Conservation (phyloP, 92 coral and sea anemone genomes). For the Epizoanthus ramosus region DNA sequence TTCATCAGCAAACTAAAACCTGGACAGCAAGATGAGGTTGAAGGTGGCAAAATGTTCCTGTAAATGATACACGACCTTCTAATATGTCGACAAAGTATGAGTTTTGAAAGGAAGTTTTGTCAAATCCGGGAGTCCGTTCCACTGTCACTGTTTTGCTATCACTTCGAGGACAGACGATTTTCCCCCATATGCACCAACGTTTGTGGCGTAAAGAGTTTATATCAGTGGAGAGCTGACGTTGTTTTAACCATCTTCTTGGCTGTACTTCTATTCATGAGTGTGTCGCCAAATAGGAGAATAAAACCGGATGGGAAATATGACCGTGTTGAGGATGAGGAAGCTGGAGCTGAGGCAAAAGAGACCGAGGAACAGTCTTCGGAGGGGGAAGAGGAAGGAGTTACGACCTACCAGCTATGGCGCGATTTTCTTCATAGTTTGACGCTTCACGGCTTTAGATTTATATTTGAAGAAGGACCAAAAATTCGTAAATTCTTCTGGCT, state of each 20-base stretch:
- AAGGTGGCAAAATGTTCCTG: neutral
- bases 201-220: neutral
- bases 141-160: no score
- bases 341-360: constrained; percentile 53
- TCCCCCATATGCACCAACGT: neutral
- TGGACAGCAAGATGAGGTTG: neutral
- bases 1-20: neutral
- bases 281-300: constrained; percentile 20
- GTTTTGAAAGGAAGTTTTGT: neutral
- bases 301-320: constrained; percentile 32
- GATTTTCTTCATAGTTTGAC: constrained; percentile 93
- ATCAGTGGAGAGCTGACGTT: neutral
- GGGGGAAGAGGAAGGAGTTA: constrained; percentile 51
- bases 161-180: neutral
- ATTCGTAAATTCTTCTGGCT: constrained; percentile 88
- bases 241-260: neutral
- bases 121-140: neutral
- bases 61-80: neutral
- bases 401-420: constrained; percentile 77
- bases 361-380: constrained; percentile 11
- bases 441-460: constrained; percentile 94
- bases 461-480: constrained; percentile 87
- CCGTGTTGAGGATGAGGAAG: constrained; percentile 55
- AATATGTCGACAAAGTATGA: constrained; percentile 27
- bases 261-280: constrained; percentile 29